Conservation (phyloP, 2,113 vertebrate genomes). For the Tetrao urogallus region DNA sequence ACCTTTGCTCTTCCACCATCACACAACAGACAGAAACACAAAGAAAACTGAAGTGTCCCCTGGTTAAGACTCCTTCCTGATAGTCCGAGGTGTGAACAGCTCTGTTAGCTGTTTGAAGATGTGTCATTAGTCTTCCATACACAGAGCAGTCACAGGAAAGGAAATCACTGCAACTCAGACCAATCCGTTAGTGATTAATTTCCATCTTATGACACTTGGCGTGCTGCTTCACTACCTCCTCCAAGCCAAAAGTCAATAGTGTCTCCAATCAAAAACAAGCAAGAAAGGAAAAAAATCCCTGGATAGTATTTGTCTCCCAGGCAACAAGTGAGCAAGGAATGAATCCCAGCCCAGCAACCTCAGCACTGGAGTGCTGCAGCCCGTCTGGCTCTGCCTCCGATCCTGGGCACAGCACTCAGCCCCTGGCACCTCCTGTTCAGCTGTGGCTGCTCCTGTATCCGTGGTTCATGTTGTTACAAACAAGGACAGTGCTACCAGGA, state of each 20-base stretch:
- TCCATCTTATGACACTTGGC: constrained; percentile 40
- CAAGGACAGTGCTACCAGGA: neutral
- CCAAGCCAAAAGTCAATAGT: constrained; percentile 15
- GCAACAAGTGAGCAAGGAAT: constrained; percentile 44
- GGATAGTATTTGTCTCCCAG: constrained; percentile 64
- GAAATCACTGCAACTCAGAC: constrained; percentile 75
- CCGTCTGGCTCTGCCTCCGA: fast-evolving
- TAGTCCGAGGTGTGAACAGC: neutral
- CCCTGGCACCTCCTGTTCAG: neutral
- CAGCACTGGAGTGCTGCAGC: neutral
- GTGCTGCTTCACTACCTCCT: constrained; percentile 16
- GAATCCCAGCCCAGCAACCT: neutral
- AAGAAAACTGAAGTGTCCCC: constrained; percentile 1
- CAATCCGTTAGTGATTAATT: constrained; percentile 71
- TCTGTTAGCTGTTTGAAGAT: constrained; percentile 1
- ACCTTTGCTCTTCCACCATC: neutral
- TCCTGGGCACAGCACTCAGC: neutral
- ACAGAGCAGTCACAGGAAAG: constrained; percentile 56
- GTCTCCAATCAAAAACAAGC: constrained; percentile 28
- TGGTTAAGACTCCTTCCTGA: constrained; percentile 13
- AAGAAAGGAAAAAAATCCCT: neutral
- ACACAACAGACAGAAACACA: neutral
- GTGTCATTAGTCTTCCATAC: neutral
- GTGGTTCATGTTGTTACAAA: neutral
- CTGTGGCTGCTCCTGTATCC: neutral